Evolutionary conservation across 2,113 vertebrate species (phyloP).

Genomic region (Pseudopipra pipra): DNA sequence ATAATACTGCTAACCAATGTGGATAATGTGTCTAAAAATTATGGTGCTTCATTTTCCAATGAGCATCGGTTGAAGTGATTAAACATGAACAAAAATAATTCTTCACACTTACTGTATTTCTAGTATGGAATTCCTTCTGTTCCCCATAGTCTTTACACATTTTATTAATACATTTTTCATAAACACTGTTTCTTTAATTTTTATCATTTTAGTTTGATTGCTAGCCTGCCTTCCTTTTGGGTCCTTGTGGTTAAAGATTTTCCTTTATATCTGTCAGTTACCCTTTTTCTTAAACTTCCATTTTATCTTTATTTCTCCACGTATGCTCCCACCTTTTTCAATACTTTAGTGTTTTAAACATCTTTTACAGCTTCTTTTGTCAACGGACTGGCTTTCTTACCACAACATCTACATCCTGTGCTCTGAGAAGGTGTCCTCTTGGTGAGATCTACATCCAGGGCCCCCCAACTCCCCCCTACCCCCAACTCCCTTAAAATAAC

Average conservation of each 20-base stretch:
- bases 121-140: neutral
- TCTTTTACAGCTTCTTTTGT: neutral
- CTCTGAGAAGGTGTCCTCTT: neutral
- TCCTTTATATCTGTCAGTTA: neutral
- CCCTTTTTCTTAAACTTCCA: neutral
- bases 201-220: neutral
- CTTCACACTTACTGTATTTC: neutral
- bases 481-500: neutral
- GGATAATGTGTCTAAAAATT: neutral
- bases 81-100: neutral
- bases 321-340: neutral
- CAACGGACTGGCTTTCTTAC: neutral
- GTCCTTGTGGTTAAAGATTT: neutral
- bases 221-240: neutral
- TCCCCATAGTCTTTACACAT: neutral
- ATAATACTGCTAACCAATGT: neutral
- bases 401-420: neutral
- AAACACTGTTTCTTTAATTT: neutral
- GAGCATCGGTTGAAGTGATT: neutral
- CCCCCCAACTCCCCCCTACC: accelerated
- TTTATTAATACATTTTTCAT: neutral
- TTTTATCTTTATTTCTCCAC: neutral
- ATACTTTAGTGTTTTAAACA: neutral
- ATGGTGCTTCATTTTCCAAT: neutral
- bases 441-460: neutral